Evolutionary conservation across 2,888 invertebrate genomes (phyloP), one percentile per base, ranked within the genome.

Genomic region (Athalia rosae): DNA sequence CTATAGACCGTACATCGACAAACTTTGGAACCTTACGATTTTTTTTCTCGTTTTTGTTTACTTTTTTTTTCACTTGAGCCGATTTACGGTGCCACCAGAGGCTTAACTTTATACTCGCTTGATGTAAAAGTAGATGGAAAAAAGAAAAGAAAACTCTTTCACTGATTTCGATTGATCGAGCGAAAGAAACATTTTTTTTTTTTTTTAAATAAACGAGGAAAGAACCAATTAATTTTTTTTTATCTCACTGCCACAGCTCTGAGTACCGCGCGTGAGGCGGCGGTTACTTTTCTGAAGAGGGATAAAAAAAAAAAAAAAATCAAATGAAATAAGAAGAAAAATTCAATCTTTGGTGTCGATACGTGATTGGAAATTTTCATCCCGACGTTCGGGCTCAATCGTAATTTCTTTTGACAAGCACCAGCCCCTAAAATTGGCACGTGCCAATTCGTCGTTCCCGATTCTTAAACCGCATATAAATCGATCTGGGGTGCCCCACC

Each of bases 221-320:
- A 11, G 4, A 50, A 67, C 28, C 67, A 67, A 67, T 67, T 41
- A 67, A 15, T 67, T 67, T 67, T 67, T 50, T 58, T 28, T 28
- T 2, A 28, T 4, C 58, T n/a, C 47, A 8, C 63, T 63, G 43
- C 11, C 15, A 48, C 66, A 66, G 50, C 15, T 4, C n/a, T 13
- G n/a, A 28, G 28, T 28, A 28, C 28, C 28, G 28, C 28, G 28
- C 1, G 28, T 28, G 28, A 2, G 28, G 2, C 28, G 28, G 28
- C 28, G 28, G 28, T 28, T 28, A 28, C 28, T 28, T 28, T 28
- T 28, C 28, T 0, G 28, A 28, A 28, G 28, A 28, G 2, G n/a
- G n/a, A n/a, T n/a, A 28, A 28, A 28, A 28, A 28, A 28, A n/a
- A n/a, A n/a, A n/a, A n/a, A n/a, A n/a, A 28, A 28, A 28, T 28